Base-by-base conservation (phyloP, 1,140 invertebrate species). In the Steinernema khuongi region DNA sequence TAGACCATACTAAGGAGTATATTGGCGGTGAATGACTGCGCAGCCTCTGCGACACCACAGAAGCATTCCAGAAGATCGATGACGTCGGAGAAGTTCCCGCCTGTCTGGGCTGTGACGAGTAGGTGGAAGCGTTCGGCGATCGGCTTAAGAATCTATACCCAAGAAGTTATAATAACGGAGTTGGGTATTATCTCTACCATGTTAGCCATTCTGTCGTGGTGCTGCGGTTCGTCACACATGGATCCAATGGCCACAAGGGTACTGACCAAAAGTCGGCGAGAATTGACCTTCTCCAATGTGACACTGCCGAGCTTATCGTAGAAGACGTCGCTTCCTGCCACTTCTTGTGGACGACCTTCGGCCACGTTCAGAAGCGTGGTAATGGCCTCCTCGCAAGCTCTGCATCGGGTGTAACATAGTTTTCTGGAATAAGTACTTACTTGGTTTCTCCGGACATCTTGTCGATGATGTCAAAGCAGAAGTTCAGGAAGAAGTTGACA, bases 41-140 rank as follows among this genome's bases (percentile, higher is more conserved):
- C 68, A n/a, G 73, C 72, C 43, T 68, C 28, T 2, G 76, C 76
- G 1, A 77, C 73, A 14, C 76, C 76, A 33, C 72, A 70, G 30
- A 77, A 77, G 26, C 76, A 77, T 43, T 77, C 73, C 0, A 77
- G 31, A 22, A 74, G 41, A 30, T 77, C 76, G n/a, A 68, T 50
- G 22, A 77, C 31, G 17, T 77, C 44, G 1, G 70, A 72, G 28
- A 41, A 26, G 18, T 68, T 70, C 1, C 14, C 26, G 26, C 26
- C 70, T 4, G 26, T 22, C 1, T 71, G n/a, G 1, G 26, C 30
- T 2, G 30, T 17, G 17, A 14, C 17, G 1, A 78, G 41, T 1
- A 29, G 14, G 0, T 29, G 22, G 43, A 76, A 77, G 44, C 73
- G 50, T 18, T 72, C 70, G 17, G 41, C 44, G 26, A 77, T 36